A percentile compares a stretch with the other conserved stretches of the same genome.
Conservation (phyloP, 2,113 vertebrate genomes). For the Hucho hucho region DNA sequence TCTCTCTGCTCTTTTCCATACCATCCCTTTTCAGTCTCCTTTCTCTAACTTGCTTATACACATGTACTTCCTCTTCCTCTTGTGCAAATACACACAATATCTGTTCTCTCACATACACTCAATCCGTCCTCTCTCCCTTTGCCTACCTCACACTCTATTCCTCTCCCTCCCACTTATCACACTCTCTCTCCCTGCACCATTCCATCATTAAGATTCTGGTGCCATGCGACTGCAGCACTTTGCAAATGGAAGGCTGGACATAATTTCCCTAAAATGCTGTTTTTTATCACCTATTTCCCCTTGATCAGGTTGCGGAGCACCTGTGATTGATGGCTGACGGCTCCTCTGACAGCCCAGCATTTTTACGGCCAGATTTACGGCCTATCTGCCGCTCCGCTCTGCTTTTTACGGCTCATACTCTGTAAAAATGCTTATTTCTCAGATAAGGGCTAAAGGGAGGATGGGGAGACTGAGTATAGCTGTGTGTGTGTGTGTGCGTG, state of each 20-base stretch:
- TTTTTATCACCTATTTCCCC: slow-evolving; percentile 90
- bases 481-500: slow-evolving; percentile 25
- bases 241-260: slow-evolving; percentile 91
- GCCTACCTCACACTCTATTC: slow-evolving; percentile 48
- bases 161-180: slow-evolving; percentile 24
- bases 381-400: slow-evolving; percentile 75
- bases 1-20: not conserved
- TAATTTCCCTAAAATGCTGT: slow-evolving; percentile 92
- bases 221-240: slow-evolving; percentile 89
- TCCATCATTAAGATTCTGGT: slow-evolving; percentile 90
- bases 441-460: slow-evolving; percentile 76
- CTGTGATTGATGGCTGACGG: slow-evolving; percentile 84
- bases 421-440: slow-evolving; percentile 86
- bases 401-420: slow-evolving; percentile 84
- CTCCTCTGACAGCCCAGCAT: slow-evolving; percentile 84
- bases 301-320: slow-evolving; percentile 81
- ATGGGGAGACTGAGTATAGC: not conserved
- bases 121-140: too few species aligned
- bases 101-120: too few species aligned
- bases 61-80: not conserved
- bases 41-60: not conserved
- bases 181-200: slow-evolving; percentile 74
- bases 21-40: not conserved
- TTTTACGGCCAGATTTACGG: slow-evolving; percentile 86
- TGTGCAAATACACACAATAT: not conserved